Evolutionary conservation across 2,113 vertebrate species (phyloP).

Genomic region (Scalopus aquaticus): DNA sequence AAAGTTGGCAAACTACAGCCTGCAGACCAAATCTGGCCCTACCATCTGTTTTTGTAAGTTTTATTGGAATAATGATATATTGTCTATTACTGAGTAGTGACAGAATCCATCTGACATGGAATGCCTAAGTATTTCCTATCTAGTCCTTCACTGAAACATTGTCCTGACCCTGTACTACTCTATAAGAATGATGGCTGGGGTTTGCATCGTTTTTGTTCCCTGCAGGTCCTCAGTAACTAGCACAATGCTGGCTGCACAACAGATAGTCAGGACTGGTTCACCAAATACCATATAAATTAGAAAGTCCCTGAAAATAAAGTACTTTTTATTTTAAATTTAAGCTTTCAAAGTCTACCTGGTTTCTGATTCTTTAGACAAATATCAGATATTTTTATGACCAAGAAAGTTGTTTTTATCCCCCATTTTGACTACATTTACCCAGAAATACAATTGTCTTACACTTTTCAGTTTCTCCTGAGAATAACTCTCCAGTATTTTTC

Average conservation of each 20-base stretch:
- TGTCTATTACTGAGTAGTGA: neutral
- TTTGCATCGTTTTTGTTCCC: neutral
- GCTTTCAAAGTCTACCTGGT: slow-evolving; percentile 29
- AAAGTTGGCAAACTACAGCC: neutral
- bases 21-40: neutral
- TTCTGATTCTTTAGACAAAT: neutral
- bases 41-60: neutral
- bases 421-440: neutral
- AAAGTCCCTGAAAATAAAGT: neutral
- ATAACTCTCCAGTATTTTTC: neutral
- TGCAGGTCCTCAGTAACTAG: neutral
- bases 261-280: neutral
- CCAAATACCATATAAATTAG: neutral
- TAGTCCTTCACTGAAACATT: neutral
- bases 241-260: neutral
- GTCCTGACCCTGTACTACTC: neutral
- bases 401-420: neutral
- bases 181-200: neutral
- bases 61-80: neutral
- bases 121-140: neutral
- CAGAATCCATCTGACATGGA: neutral
- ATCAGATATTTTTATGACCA: neutral
- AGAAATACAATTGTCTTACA: neutral
- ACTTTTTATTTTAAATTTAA: slow-evolving; percentile 11
- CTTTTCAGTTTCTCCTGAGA: neutral